Conservation (phyloP, 2,113 vertebrate species). For the Ciconia boyciana region DNA sequence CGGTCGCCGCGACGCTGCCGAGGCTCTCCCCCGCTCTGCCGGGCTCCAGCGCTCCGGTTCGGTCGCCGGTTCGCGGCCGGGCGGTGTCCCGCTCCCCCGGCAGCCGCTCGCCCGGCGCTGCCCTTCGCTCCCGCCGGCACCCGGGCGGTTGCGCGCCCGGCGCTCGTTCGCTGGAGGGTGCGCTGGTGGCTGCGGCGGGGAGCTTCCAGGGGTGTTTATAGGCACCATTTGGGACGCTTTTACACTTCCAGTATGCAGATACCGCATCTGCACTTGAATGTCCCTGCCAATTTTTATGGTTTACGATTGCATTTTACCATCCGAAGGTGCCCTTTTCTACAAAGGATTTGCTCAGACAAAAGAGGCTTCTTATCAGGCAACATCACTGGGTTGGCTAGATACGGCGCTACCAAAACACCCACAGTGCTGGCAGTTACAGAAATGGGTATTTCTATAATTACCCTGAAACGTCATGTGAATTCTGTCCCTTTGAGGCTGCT, state of each 20-base stretch:
- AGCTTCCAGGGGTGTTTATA: too few species aligned
- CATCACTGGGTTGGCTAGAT: background rate
- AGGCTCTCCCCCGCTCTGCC: too few species aligned
- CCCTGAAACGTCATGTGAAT: background rate
- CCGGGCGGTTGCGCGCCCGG: too few species aligned
- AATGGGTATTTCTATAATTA: fast-evolving
- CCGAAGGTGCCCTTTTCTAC: background rate
- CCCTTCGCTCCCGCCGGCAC: too few species aligned
- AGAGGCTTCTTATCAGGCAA: background rate
- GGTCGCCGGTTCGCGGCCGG: too few species aligned
- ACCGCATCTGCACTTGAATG: constrained; percentile 50
- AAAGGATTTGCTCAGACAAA: constrained; percentile 34
- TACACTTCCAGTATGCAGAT: constrained; percentile 13
- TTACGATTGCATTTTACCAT: constrained; percentile 8
- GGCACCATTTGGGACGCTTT: constrained; percentile 24
- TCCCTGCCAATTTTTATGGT: constrained; percentile 43
- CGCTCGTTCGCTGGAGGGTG: too few species aligned
- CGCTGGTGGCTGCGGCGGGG: too few species aligned
- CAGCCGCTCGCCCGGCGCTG: too few species aligned
- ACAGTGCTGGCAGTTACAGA: fast-evolving
- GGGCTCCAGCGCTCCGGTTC: too few species aligned
- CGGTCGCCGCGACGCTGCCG: too few species aligned
- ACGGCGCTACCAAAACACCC: fast-evolving
- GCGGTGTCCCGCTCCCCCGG: too few species aligned
- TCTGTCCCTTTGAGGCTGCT: background rate